Evolutionary conservation across 2,888 invertebrate genomes (phyloP).

Genomic region (Sycophila texana): DNA sequence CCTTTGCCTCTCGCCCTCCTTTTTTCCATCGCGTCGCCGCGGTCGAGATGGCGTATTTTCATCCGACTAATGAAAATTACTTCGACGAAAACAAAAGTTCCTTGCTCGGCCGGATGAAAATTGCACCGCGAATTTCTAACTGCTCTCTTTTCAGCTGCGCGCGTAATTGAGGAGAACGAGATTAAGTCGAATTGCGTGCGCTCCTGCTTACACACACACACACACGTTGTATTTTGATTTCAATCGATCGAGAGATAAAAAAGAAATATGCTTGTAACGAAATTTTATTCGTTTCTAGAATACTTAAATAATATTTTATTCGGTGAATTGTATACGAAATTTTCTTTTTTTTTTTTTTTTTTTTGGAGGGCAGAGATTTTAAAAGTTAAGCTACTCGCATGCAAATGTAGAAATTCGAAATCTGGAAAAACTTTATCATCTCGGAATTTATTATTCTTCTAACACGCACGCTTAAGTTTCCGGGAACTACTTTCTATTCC

Average conservation of each 20-base stretch:
- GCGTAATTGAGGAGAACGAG: neutral
- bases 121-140: conserved; percentile 21
- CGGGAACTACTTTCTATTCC: conserved; percentile 29
- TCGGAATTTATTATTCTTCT: conserved; percentile 30
- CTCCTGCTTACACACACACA: too few relatives aligned
- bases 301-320: too few relatives aligned
- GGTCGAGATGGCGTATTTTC: conserved; percentile 14
- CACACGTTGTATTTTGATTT: too few relatives aligned
- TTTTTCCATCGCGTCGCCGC: neutral
- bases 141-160: neutral
- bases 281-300: too few relatives aligned
- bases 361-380: too few relatives aligned
- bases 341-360: too few relatives aligned
- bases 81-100: conserved; percentile 12
- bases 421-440: conserved; percentile 9
- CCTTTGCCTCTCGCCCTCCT: neutral
- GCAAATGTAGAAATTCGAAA: conserved; percentile 1
- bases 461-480: conserved; percentile 18
- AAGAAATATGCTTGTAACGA: too few relatives aligned
- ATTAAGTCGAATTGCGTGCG: neutral
- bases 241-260: too few relatives aligned
- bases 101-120: conserved; percentile 6
- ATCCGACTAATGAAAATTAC: conserved; percentile 42
- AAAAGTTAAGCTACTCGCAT: neutral
- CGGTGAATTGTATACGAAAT: too few relatives aligned